These are phyloP conservation scores for Thalassoma bifasciatum DNA, from an alignment of 2,113 vertebrate genomes.

Conservation along the genomic window DNA sequence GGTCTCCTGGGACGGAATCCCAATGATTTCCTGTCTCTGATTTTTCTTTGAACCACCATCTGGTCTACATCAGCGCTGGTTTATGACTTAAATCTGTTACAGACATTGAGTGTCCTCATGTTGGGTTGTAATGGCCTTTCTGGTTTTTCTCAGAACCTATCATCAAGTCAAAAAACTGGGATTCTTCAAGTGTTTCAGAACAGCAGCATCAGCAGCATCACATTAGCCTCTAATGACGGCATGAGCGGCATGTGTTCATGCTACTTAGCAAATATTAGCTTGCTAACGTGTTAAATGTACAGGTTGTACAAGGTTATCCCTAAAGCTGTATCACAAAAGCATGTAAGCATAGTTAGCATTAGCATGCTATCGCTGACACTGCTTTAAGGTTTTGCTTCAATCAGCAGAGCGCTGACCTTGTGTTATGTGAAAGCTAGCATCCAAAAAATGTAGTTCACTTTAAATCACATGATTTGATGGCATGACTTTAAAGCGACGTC, in stretches of 20 bases:
- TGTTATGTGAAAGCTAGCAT: not conserved
- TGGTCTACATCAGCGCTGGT: too few relatives aligned
- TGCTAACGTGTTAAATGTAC: not conserved
- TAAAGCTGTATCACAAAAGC: too few relatives aligned
- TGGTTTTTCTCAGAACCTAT: too few relatives aligned
- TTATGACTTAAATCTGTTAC: too few relatives aligned
- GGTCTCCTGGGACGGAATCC: not conserved
- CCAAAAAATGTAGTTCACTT: too few relatives aligned
- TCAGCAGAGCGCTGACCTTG: not conserved
- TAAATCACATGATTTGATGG: not conserved
- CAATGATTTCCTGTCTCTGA: too few relatives aligned
- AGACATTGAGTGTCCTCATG: not conserved
- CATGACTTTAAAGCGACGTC: not conserved
- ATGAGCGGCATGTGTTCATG: not conserved
- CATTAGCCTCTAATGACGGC: not conserved
- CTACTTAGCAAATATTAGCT: not conserved
- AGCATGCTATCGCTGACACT: not conserved
- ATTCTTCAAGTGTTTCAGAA: too few relatives aligned
- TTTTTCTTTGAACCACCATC: too few relatives aligned
- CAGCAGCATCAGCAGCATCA: not conserved
- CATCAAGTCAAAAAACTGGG: too few relatives aligned
- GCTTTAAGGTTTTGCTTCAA: not conserved
- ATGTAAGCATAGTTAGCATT: not conserved
- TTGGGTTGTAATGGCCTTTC: too few relatives aligned
- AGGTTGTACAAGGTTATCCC: not conserved